Evolutionary conservation across 2,797 vertebrate species (phyloP).

Genomic region (Percopsis omiscomaycus): DNA sequence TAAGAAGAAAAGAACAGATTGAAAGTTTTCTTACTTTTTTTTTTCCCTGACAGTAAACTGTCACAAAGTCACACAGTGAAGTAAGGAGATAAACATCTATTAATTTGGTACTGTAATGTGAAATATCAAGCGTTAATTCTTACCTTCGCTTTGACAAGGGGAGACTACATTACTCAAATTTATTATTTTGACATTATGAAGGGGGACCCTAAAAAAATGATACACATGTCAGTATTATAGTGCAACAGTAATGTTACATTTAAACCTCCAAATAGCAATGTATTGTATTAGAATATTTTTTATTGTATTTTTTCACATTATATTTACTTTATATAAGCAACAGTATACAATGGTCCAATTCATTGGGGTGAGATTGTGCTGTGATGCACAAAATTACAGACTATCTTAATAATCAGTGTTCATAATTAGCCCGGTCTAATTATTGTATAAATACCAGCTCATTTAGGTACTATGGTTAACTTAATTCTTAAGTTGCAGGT

Average conservation of each 20-base stretch:
- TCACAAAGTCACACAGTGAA: slow-evolving; percentile 38
- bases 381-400: slow-evolving; percentile 46
- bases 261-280: no score
- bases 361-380: slow-evolving; percentile 53
- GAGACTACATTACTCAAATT: slow-evolving; percentile 10
- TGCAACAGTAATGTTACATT: no score
- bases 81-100: neutral
- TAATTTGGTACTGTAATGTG: neutral
- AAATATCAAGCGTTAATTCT: no score
- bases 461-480: slow-evolving; percentile 30
- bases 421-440: slow-evolving; percentile 26
- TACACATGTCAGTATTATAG: neutral
- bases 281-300: no score
- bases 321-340: no score
- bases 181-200: slow-evolving; percentile 8
- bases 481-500: slow-evolving; percentile 35
- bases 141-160: neutral
- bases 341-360: slow-evolving; percentile 45
- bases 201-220: neutral
- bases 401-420: slow-evolving; percentile 34
- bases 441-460: slow-evolving; percentile 35
- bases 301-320: no score
- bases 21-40: slow-evolving; percentile 58
- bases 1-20: slow-evolving; percentile 69
- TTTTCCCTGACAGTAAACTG: slow-evolving; percentile 47